Evolutionary conservation across 2,888 invertebrate genomes (phyloP).

Genomic region (Eulithis testata): DNA sequence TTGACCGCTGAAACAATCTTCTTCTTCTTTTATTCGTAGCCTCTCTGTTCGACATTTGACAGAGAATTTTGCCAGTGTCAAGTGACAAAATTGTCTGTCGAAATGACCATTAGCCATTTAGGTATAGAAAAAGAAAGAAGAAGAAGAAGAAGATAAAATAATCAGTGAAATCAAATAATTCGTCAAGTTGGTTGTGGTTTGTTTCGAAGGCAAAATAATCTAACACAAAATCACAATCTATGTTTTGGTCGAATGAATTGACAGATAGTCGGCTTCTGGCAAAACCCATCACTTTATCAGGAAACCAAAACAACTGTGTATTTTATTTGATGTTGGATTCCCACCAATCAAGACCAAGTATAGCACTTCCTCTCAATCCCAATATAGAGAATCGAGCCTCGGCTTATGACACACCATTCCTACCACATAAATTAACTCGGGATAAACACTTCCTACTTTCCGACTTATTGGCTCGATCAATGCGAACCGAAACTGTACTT

Average conservation of each 20-base stretch:
- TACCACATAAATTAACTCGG: conserved; percentile 40
- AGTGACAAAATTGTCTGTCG: too few relatives aligned
- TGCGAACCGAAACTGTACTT: conserved; percentile 37
- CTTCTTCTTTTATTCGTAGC: too few relatives aligned
- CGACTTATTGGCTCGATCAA: conserved; percentile 48
- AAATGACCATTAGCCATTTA: too few relatives aligned
- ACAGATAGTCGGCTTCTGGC: not conserved
- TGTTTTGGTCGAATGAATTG: not conserved
- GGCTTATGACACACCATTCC: conserved; percentile 37
- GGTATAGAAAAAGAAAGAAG: too few relatives aligned
- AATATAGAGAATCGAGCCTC: conserved; percentile 29
- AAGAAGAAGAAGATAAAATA: too few relatives aligned
- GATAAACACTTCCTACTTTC: conserved; percentile 35
- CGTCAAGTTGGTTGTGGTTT: too few relatives aligned
- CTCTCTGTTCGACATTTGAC: too few relatives aligned
- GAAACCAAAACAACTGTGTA: conserved; percentile 7
- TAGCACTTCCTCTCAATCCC: conserved; percentile 21
- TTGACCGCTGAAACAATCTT: too few relatives aligned
- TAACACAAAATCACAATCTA: not conserved
- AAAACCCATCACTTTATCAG: conserved; percentile 1
- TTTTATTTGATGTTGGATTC: conserved; percentile 5
- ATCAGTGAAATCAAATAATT: too few relatives aligned
- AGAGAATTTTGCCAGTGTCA: too few relatives aligned
- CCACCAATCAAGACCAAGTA: conserved; percentile 19
- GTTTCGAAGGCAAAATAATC: too few relatives aligned